A percentile compares a stretch with the other conserved stretches of the same genome.
Conservation (phyloP, 2,888 invertebrate genomes). For the Melieria crassipennis region DNA sequence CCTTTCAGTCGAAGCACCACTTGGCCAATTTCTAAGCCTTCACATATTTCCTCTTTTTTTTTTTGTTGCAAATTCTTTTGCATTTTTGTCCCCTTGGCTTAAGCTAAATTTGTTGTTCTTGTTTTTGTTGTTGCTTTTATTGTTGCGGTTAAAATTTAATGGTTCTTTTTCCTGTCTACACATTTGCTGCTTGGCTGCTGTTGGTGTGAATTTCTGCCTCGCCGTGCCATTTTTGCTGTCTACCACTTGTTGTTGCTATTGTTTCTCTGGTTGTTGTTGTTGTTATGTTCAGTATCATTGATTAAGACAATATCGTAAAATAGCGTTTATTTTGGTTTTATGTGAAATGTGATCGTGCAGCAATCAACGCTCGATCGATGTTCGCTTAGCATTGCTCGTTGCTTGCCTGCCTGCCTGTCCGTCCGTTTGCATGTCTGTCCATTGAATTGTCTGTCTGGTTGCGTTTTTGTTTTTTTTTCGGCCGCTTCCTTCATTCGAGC, state of each 20-base stretch:
- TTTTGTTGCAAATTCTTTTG: no score
- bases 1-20: no score
- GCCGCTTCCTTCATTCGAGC: background rate
- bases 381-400: background rate
- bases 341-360: constrained; percentile 37
- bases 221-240: constrained; percentile 6
- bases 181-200: constrained; percentile 7
- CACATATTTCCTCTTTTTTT: no score
- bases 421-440: no score
- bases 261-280: constrained; percentile 13
- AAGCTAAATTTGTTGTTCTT: background rate
- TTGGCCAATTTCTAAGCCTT: no score
- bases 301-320: constrained; percentile 61
- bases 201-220: constrained; percentile 26
- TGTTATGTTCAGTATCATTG: constrained; percentile 42
- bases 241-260: background rate
- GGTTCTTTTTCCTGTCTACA: background rate
- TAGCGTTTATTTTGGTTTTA: constrained; percentile 43
- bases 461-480: background rate
- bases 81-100: background rate
- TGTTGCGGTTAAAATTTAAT: constrained; percentile 22
- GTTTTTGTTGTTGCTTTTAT: background rate
- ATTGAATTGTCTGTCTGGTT: no score
- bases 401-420: no score
- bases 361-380: constrained; percentile 24